Percentiles rank a stretch among this genome's conserved stretches.
These are phyloP conservation scores for Spodoptera exigua DNA, from an alignment of 2,888 invertebrate genomes.

Conservation along the genomic window DNA sequence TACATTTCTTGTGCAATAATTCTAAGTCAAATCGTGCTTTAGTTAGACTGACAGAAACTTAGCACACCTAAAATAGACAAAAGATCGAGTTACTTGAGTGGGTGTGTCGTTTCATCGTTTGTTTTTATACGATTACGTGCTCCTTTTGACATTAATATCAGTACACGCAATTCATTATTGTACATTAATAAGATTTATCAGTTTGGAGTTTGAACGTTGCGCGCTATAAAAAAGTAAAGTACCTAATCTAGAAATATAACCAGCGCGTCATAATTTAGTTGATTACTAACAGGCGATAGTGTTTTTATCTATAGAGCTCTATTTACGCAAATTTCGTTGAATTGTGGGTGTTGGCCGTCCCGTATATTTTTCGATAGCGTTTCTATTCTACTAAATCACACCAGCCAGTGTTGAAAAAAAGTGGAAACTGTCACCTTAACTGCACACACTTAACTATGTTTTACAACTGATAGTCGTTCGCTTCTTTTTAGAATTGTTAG, in stretches of 20 bases:
- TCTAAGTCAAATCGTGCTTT: no score
- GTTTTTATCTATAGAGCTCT: constrained; percentile 32
- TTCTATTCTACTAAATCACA: neutral
- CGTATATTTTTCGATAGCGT: constrained; percentile 32
- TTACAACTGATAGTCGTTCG: no score
- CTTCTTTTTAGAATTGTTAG: no score
- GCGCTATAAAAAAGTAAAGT: constrained; percentile 27
- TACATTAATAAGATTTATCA: constrained; percentile 41
- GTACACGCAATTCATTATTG: constrained; percentile 6
- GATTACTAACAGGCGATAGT: constrained; percentile 37
- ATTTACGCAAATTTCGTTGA: constrained; percentile 42
- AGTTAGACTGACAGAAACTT: no score
- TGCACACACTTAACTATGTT: no score
- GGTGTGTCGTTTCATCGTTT: constrained; percentile 51
- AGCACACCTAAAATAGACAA: no score
- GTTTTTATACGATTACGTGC: constrained; percentile 32
- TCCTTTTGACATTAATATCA: constrained; percentile 11
- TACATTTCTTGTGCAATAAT: no score
- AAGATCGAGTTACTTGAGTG: constrained; percentile 4
- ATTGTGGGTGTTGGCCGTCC: constrained; percentile 22
- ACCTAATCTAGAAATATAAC: constrained; percentile 27
- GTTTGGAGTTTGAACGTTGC: constrained; percentile 31
- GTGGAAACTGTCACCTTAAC: no score
- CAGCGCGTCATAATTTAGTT: constrained; percentile 26
- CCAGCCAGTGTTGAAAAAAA: no score